Conservation (phyloP, 2,797 vertebrate genomes). For the Heterohyrax brucei region DNA sequence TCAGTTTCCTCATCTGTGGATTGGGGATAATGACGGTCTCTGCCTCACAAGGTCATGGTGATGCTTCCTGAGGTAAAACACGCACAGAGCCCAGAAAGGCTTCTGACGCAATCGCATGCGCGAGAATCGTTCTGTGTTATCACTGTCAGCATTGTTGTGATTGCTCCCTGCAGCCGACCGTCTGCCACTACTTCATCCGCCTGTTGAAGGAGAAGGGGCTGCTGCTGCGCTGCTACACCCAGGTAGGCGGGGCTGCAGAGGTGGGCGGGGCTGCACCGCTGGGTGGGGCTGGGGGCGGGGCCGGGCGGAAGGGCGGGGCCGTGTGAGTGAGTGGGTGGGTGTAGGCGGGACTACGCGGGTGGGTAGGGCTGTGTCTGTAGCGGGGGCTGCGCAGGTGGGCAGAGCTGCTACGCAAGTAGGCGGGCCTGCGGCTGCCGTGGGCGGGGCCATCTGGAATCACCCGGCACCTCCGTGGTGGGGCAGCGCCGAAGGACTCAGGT, state of each 20-base stretch:
- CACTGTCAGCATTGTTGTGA: fast-evolving
- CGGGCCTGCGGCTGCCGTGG: too few relatives aligned
- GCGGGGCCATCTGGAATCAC: too few relatives aligned
- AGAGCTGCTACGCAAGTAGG: too few relatives aligned
- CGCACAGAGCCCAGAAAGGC: fast-evolving
- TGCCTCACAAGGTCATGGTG: neutral
- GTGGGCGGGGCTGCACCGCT: fast-evolving
- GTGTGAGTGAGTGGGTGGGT: too few relatives aligned
- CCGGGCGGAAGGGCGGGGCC: too few relatives aligned
- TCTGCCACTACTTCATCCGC: constrained; percentile 96
- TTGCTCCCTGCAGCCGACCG: constrained; percentile 91
- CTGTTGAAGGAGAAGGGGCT: constrained; percentile 95
- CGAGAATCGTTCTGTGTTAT: fast-evolving
- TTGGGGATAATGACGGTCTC: neutral
- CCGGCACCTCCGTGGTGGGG: too few relatives aligned
- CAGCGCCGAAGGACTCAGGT: neutral
- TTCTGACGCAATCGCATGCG: fast-evolving
- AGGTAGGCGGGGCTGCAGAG: constrained; percentile 88
- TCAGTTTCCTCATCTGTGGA: neutral
- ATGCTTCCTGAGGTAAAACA: neutral
- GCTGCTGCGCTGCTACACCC: constrained; percentile 95
- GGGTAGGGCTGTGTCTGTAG: too few relatives aligned
- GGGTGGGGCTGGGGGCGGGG: fast-evolving
- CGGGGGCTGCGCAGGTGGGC: too few relatives aligned
- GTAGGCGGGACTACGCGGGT: too few relatives aligned